Percentiles rank a stretch among this genome's conserved stretches.
phyloP scores from a whole-genome alignment of 2,113 vertebrate genomes.

The Sinosuthora webbiana region DNA sequence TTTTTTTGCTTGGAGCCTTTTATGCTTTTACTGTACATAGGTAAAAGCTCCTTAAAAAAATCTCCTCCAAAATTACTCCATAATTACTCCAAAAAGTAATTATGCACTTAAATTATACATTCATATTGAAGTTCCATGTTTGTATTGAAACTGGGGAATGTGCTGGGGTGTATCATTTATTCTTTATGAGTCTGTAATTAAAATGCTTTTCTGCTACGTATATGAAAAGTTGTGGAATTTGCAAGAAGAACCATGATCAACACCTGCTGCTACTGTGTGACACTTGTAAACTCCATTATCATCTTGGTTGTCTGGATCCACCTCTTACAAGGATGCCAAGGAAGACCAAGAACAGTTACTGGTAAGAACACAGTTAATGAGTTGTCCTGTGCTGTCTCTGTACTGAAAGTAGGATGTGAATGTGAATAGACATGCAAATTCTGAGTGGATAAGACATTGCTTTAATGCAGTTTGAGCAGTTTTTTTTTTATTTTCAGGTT shows the following conservation, averaged over 20 bases:
- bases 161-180: neutral
- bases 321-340: conserved; percentile 97
- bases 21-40: neutral
- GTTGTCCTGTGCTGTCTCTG: neutral
- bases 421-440: neutral
- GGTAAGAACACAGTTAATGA: conserved; percentile 76
- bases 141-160: neutral
- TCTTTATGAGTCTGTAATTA: conserved; percentile 5
- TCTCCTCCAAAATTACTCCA: neutral
- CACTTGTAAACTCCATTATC: conserved; percentile 98
- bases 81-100: neutral
- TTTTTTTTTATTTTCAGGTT: neutral
- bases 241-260: conserved; percentile 98
- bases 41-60: neutral
- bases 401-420: neutral
- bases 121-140: neutral
- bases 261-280: conserved; percentile 94
- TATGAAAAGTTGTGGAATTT: conserved; percentile 90
- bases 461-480: neutral
- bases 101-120: neutral
- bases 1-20: neutral
- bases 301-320: conserved; percentile 96
- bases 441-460: neutral
- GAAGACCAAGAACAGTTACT: conserved; percentile 99
- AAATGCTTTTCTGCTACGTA: conserved; percentile 42